Evolutionary conservation across 2,888 invertebrate genomes (phyloP).

Genomic region (Diploptera punctata): DNA sequence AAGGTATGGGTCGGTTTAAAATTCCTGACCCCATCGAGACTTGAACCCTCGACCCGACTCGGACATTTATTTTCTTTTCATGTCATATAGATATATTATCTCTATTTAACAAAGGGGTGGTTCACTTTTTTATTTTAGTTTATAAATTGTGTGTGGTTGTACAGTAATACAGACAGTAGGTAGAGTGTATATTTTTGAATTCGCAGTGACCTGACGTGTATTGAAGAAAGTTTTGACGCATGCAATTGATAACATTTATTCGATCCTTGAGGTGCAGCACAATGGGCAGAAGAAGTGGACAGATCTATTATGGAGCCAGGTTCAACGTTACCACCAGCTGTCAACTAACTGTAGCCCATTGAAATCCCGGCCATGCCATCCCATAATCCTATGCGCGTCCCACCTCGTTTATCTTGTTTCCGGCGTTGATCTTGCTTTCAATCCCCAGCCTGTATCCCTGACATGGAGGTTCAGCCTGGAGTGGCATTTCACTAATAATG

Average conservation of each 20-base stretch:
- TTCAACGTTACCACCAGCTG: neutral
- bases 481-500: neutral
- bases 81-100: too few relatives aligned
- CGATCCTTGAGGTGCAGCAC: constrained; percentile 7
- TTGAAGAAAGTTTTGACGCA: too few relatives aligned
- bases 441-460: constrained; percentile 8
- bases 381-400: constrained; percentile 36
- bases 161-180: too few relatives aligned
- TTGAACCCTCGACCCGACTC: too few relatives aligned
- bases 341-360: constrained; percentile 31
- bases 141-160: too few relatives aligned
- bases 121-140: too few relatives aligned
- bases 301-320: neutral
- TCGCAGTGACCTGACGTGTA: too few relatives aligned
- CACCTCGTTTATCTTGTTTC: constrained; percentile 37
- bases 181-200: too few relatives aligned
- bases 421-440: constrained; percentile 36
- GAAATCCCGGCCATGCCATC: constrained; percentile 30
- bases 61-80: too few relatives aligned
- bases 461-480: constrained; percentile 1
- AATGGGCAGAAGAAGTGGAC: neutral
- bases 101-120: too few relatives aligned
- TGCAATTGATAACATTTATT: constrained; percentile 6
- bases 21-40: too few relatives aligned
- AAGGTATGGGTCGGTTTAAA: too few relatives aligned